A percentile compares a stretch with the other conserved stretches of the same genome.
Conservation (phyloP, 1,140 invertebrate genomes). For the Hypothenemus hampei region DNA sequence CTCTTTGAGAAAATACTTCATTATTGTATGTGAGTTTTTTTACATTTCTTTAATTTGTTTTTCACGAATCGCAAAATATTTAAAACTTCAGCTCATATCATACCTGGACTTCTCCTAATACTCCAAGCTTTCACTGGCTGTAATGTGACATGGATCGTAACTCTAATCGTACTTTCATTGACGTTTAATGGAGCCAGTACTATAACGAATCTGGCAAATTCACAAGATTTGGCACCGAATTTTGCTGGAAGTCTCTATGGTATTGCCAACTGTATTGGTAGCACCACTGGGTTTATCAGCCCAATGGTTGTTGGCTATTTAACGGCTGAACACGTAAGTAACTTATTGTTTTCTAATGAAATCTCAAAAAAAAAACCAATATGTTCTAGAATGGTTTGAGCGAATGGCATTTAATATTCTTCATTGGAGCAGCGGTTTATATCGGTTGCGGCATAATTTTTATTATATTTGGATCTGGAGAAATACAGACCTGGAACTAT, state of each 20-base stretch:
- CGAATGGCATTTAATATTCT: conserved; percentile 59
- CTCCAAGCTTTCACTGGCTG: conserved; percentile 62
- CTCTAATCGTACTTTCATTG: conserved; percentile 67
- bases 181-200: conserved; percentile 79
- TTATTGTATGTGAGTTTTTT: conserved; percentile 57
- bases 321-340: conserved; percentile 56
- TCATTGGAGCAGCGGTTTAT: conserved; percentile 52
- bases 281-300: conserved; percentile 69
- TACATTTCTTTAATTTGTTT: too few species aligned
- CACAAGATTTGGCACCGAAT: conserved; percentile 77
- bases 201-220: conserved; percentile 78
- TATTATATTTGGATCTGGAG: conserved; percentile 47
- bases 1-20: conserved; percentile 65
- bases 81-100: conserved; percentile 56
- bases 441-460: conserved; percentile 51
- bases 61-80: not conserved
- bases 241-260: conserved; percentile 72
- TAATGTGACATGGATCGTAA: conserved; percentile 56
- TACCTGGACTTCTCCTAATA: conserved; percentile 62
- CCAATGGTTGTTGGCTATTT: conserved; percentile 64
- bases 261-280: conserved; percentile 68
- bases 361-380: not conserved
- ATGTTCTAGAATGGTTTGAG: conserved; percentile 50
- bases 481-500: conserved; percentile 48
- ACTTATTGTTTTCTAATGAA: not conserved